Percentiles rank a stretch among this genome's conserved stretches.
Evolutionary conservation across 2,797 vertebrate genomes (phyloP).

Genomic region (Paratrypauchen microcephalus): DNA sequence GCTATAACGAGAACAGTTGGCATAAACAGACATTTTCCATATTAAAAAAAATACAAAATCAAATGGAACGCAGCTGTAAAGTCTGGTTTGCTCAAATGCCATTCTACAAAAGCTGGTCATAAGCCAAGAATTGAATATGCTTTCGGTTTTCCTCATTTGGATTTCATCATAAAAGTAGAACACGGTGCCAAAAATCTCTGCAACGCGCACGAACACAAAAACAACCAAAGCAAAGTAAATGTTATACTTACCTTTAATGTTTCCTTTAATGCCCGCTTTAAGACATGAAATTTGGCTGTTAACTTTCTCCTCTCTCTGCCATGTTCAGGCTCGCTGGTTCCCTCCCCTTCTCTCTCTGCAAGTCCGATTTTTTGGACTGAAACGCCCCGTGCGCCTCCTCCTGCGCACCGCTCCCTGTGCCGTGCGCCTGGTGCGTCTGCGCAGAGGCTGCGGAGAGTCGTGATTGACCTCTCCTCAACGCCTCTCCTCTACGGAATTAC

Average conservation of each 20-base stretch:
- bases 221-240: background rate
- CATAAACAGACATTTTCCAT: background rate
- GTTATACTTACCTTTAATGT: constrained; percentile 39
- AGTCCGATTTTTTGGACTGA: constrained; percentile 32
- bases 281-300: constrained; percentile 17
- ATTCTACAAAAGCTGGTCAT: background rate
- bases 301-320: constrained; percentile 28
- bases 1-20: constrained; percentile 23
- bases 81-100: background rate
- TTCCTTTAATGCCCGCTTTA: constrained; percentile 21
- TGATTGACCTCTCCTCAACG: background rate
- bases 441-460: constrained; percentile 15
- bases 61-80: too few species aligned
- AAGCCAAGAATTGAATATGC: background rate
- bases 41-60: background rate
- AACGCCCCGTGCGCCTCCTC: constrained; percentile 41
- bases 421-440: constrained; percentile 30
- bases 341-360: constrained; percentile 12
- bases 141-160: constrained; percentile 1
- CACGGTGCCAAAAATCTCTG: constrained; percentile 11
- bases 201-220: background rate
- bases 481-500: too few species aligned
- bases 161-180: background rate
- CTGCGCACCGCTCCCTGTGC: background rate
- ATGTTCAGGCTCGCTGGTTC: constrained; percentile 34